Evolutionary conservation across 1,140 invertebrate genomes (phyloP), one percentile per base, ranked within the genome.

Genomic region (Drosophila jambulina): DNA sequence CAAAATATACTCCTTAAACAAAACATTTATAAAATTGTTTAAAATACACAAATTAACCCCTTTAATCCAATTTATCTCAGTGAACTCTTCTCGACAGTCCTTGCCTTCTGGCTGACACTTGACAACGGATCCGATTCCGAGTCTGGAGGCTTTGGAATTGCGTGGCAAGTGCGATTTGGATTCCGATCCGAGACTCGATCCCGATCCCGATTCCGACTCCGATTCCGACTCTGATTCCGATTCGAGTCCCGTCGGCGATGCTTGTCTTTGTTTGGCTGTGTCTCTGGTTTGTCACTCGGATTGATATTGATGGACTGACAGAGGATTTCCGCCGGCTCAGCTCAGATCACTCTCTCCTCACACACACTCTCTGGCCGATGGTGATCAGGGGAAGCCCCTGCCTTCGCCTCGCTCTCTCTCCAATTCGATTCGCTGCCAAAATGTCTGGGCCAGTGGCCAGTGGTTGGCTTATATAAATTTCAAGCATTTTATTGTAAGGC

Each of bases 401-500:
- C 25, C 12, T 38, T 10, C 51, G 13, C 19, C 12, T n/a, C 45
- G 25, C 10, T 29, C 12, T n/a, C 45, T 34, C 10, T 29, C 27
- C 54, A 40, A 64, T 48, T 65, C 42, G 81, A 84, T 42, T 36
- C 40, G 70, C 68, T 82, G 85, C 85, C 85, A 90, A 91, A 79
- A 85, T 90, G 85, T 90, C 85, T 90, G 71, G 82, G 54, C 51
- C 46, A 49, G 45, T 46, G 29, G 21, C 12, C 17, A 4, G 2
- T 45, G 8, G 15, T 4, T 23, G 19, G 78, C 78, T 91, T 90
- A 91, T 90, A 90, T 90, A 90, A 90, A 90, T 80, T 74, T 91
- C 74, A 86, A 78, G 84, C 72, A 80, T 90, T 90, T 90, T 91
- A 90, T 90, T 90, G 77, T 90, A 77, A 67, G 63, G 82, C 86